phyloP scores from a whole-genome alignment of 1,140 invertebrate genomes.

The Euglossa dilemma region DNA sequence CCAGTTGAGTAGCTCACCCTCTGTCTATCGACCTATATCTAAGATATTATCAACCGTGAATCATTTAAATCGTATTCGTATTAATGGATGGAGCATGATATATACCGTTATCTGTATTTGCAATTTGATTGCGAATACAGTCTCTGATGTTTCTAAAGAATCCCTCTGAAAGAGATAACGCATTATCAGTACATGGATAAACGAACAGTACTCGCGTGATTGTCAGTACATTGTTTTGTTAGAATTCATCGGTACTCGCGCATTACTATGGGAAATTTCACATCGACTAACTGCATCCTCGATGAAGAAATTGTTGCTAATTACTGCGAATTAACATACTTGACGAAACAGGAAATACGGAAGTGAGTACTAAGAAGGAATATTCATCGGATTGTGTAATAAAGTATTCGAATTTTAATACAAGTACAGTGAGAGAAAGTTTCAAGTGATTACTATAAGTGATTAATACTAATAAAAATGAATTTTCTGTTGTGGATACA shows the following conservation, averaged over 20 bases:
- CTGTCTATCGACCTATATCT: too few relatives aligned
- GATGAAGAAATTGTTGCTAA: slow-evolving; percentile 83
- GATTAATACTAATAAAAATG: neutral
- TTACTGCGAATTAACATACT: slow-evolving; percentile 83
- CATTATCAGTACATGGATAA: slow-evolving; percentile 23
- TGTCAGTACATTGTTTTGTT: neutral
- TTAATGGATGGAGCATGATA: neutral
- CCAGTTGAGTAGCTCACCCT: too few relatives aligned
- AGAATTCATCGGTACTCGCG: neutral
- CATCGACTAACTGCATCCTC: slow-evolving; percentile 70
- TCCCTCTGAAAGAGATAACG: neutral
- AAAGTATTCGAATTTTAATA: neutral
- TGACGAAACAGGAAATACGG: slow-evolving; percentile 83
- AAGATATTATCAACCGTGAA: too few relatives aligned
- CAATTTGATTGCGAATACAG: neutral
- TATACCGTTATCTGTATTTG: neutral
- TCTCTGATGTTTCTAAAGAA: neutral
- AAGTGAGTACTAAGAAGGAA: slow-evolving; percentile 78
- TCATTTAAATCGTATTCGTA: neutral
- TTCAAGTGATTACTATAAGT: neutral
- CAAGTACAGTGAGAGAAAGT: neutral
- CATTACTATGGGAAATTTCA: slow-evolving; percentile 61
- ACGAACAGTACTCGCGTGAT: neutral
- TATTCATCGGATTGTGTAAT: too few relatives aligned
- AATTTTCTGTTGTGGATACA: too few relatives aligned